Evolutionary conservation across 2,797 vertebrate species (phyloP).

Genomic region (Microctenopoma lineatum): DNA sequence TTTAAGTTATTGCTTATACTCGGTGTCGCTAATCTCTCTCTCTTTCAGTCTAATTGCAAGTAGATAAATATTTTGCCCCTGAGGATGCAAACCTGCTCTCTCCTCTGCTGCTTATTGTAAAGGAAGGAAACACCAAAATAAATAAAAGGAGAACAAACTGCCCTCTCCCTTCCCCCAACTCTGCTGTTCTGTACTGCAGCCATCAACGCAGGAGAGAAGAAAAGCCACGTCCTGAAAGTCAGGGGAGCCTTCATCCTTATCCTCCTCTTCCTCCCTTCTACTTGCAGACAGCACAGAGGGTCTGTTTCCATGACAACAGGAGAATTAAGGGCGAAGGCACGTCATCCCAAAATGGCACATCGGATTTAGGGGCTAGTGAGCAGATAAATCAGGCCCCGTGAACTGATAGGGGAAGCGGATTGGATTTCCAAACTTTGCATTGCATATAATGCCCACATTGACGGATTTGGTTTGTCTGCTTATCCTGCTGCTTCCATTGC

Average conservation of each 20-base stretch:
- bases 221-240: conserved; percentile 69
- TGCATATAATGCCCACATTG: conserved; percentile 16
- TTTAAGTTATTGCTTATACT: neutral
- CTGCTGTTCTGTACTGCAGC: conserved; percentile 58
- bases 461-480: conserved; percentile 53
- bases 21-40: neutral
- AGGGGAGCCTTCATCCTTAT: conserved; percentile 68
- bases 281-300: conserved; percentile 73
- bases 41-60: conserved; percentile 2
- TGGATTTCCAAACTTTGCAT: conserved; percentile 51
- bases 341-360: conserved; percentile 78
- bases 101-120: conserved; percentile 34
- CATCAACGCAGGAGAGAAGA: conserved; percentile 56
- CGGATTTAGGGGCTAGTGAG: conserved; percentile 64
- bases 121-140: conserved; percentile 37
- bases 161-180: neutral
- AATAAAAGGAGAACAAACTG: conserved; percentile 10
- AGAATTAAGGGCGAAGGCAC: conserved; percentile 80
- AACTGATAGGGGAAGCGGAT: conserved; percentile 53
- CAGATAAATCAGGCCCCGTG: conserved; percentile 66
- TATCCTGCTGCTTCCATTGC: conserved; percentile 17
- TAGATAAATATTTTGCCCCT: conserved; percentile 11
- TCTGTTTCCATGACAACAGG: conserved; percentile 87
- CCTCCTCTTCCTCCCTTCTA: conserved; percentile 71
- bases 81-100: conserved; percentile 13